Evolutionary conservation across 1,140 invertebrate species (phyloP), one percentile per base, ranked within the genome.

Genomic region (Musca domestica): DNA sequence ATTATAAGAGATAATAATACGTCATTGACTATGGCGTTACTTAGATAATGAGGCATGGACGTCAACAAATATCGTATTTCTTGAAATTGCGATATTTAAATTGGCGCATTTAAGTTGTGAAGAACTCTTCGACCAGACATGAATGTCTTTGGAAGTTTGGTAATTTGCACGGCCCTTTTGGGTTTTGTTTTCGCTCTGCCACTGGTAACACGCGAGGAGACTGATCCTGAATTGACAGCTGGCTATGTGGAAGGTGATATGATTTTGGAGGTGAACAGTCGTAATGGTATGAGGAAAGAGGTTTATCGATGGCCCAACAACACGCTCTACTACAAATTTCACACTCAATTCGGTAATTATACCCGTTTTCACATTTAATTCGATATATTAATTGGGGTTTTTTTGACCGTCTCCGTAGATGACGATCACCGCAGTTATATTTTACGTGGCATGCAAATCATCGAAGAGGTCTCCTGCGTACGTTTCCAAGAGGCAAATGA

Each of bases 251-350:
- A 78, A 23, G 76, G 76, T 1, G 76, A 78, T 12, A 78, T 78
- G 65, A 49, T 70, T 2, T 6, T 20, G 4, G 61, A 64, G 2
- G 9, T 20, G 1, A 7, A 5, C 14, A 15, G 22, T 9, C 64
- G 85, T 58, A 89, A 90, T 71, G 89, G 87, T 3, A 70, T 89
- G 0, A 74, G 84, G 14, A 84, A 88, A 67, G 83, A 82, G 12
- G 81, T 81, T 4, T 84, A 84, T 49, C 82, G 86, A 48, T 91
- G 89, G 89, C 85, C 85, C 0, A 80, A 85, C 64, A 87, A 80
- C 20, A 84, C 82, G 23, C 81, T 83, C 20, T 83, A 73, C 12
- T 77, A 76, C 30, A 73, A 66, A 56, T 76, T 77, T 5, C 61
- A 69, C 0, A 61, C 72, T 6, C 67, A 64, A 4, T 78, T 78